A percentile compares a stretch with the other conserved stretches of the same genome.
These are phyloP conservation scores for Melanotaenia duboulayi DNA, from an alignment of 2,113 vertebrate genomes.

Conservation along the genomic window DNA sequence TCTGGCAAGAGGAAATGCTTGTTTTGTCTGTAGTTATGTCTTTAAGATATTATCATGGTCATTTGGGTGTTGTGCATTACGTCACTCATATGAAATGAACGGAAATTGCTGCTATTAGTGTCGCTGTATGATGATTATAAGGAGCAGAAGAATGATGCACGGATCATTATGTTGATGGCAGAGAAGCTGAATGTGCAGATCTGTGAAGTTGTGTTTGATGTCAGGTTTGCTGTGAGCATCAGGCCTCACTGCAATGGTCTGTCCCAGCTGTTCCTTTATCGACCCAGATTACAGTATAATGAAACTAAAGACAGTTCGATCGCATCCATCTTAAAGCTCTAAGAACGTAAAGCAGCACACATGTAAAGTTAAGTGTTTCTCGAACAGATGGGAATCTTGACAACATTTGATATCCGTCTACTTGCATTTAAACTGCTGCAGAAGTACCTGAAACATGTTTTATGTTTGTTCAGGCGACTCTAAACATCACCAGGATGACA, in stretches of 20 bases:
- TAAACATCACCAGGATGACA: background rate
- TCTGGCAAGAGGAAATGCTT: slow-evolving; percentile 46
- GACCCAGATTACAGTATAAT: background rate
- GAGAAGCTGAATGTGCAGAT: background rate
- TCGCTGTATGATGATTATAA: slow-evolving; percentile 36
- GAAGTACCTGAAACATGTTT: too few species aligned
- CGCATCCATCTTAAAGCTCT: too few species aligned
- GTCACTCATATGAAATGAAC: slow-evolving; percentile 63
- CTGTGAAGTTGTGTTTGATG: background rate
- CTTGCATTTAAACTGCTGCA: too few species aligned
- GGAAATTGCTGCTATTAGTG: slow-evolving; percentile 68
- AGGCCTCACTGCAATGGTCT: background rate
- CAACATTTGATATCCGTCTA: too few species aligned
- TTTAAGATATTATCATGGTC: slow-evolving; percentile 61
- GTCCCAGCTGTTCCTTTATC: background rate
- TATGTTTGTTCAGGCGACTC: background rate
- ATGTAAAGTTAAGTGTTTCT: too few species aligned
- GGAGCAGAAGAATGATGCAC: slow-evolving; percentile 33
- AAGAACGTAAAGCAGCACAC: too few species aligned
- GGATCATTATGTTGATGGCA: slow-evolving; percentile 13
- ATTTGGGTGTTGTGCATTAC: slow-evolving; percentile 56
- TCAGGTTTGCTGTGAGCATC: slow-evolving; percentile 1
- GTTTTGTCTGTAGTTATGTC: slow-evolving; percentile 53
- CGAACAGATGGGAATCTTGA: too few species aligned
- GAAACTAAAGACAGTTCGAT: background rate